Evolutionary conservation across 2,888 invertebrate species (phyloP).

Genomic region (Eupithecia tripunctaria): DNA sequence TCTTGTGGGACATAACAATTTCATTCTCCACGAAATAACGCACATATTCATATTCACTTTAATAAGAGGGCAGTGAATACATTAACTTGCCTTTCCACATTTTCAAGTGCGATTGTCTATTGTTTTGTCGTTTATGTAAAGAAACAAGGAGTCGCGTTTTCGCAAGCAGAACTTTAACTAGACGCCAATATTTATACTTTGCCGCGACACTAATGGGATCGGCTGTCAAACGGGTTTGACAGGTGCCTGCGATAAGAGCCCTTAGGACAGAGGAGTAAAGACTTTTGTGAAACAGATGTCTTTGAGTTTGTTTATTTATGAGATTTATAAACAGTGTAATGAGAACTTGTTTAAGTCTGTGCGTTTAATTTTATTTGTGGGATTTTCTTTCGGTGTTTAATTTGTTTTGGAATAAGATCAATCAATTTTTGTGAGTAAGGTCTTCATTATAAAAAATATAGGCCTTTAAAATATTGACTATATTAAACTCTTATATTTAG

Average conservation of each 20-base stretch:
- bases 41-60: not conserved
- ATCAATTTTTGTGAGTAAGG: too few relatives aligned
- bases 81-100: not conserved
- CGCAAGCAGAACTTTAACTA: slow-evolving; percentile 3
- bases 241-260: slow-evolving; percentile 34
- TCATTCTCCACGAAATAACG: too few relatives aligned
- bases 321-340: slow-evolving; percentile 27
- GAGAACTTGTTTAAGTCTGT: not conserved
- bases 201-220: slow-evolving; percentile 35
- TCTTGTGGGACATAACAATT: too few relatives aligned
- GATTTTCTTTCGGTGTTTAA: not conserved
- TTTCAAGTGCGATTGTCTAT: too few relatives aligned
- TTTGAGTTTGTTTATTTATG: slow-evolving; percentile 29
- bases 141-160: not conserved
- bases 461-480: too few relatives aligned
- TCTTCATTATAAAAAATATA: too few relatives aligned
- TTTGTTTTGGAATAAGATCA: not conserved
- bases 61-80: not conserved
- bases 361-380: not conserved
- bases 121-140: not conserved
- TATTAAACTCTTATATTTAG: too few relatives aligned
- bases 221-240: slow-evolving; percentile 44
- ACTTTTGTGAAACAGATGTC: slow-evolving; percentile 31
- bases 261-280: slow-evolving; percentile 23
- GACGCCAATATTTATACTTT: slow-evolving; percentile 11